A percentile compares a stretch with the other conserved stretches of the same genome.
Conservation (phyloP, 1,140 invertebrate species). For the Papilio aristodemus region DNA sequence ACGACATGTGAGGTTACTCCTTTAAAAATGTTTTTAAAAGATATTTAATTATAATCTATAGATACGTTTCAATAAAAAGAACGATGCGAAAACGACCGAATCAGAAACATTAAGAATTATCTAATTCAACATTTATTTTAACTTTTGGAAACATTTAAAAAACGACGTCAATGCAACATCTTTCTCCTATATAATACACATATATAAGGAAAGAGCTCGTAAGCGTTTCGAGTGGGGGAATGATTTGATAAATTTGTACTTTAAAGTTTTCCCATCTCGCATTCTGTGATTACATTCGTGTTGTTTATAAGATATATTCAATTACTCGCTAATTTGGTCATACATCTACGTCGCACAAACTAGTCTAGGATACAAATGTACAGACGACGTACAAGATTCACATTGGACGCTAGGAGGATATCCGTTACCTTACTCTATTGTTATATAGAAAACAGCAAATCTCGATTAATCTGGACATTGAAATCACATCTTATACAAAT, state of each 20-base stretch:
- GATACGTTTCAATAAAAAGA: conserved; percentile 46
- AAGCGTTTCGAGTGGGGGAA: conserved; percentile 60
- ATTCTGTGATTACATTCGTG: conserved; percentile 60
- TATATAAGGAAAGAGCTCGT: conserved; percentile 71
- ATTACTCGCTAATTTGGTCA: conserved; percentile 73
- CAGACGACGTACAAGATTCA: conserved; percentile 46
- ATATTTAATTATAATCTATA: conserved; percentile 34
- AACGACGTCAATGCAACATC: conserved; percentile 62
- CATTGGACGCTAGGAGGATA: conserved; percentile 65
- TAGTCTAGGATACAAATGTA: conserved; percentile 72
- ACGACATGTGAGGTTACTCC: conserved; percentile 52
- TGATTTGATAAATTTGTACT: conserved; percentile 75
- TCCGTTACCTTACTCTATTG: conserved; percentile 44
- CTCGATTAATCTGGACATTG: conserved; percentile 69
- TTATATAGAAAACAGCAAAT: conserved; percentile 68
- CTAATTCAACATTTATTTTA: conserved; percentile 69
- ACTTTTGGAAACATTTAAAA: conserved; percentile 57
- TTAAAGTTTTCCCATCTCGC: conserved; percentile 51
- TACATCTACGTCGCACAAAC: conserved; percentile 68
- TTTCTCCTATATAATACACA: conserved; percentile 62
- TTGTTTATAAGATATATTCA: conserved; percentile 65
- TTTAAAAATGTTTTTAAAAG: conserved; percentile 47
- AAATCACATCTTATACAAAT: conserved; percentile 61
- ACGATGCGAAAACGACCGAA: conserved; percentile 50
- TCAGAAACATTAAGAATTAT: conserved; percentile 48